These are phyloP conservation scores for Perca flavescens DNA, from an alignment of 2,113 vertebrate genomes.

Conservation along the genomic window DNA sequence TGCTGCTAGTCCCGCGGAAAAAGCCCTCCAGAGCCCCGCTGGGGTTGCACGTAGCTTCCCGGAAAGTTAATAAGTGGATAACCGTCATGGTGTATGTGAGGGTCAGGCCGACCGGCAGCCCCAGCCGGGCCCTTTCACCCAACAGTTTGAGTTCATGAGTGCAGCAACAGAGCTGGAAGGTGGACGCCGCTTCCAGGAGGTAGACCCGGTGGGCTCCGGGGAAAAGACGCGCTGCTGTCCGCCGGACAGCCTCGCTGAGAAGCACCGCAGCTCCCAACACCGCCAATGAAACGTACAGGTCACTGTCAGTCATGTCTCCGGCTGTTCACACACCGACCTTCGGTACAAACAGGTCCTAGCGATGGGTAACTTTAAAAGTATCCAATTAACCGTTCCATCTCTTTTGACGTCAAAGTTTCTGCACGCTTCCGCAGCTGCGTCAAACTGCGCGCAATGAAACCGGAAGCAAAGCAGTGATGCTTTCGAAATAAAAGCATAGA, in stretches of 20 bases:
- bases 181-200: constrained; percentile 84
- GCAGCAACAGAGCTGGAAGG: constrained; percentile 91
- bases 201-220: constrained; percentile 27
- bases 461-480: fast-evolving
- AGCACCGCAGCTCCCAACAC: constrained; percentile 60
- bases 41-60: constrained; percentile 85
- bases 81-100: constrained; percentile 85
- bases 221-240: constrained; percentile 12
- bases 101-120: constrained; percentile 70
- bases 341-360: background rate
- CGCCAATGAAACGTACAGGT: constrained; percentile 59
- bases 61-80: constrained; percentile 85
- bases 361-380: background rate
- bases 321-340: fast-evolving
- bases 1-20: constrained; percentile 60
- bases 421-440: constrained; percentile 6
- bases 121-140: constrained; percentile 53
- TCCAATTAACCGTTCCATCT: background rate
- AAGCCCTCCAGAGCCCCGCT: constrained; percentile 80
- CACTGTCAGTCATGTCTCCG: constrained; percentile 50
- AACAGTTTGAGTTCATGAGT: constrained; percentile 87
- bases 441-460: background rate
- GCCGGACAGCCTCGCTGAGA: constrained; percentile 67
- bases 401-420: background rate
- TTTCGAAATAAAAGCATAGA: constrained; percentile 52